Base-by-base conservation (phyloP, 1,140 invertebrate species). In the Pemphigus obesinymphae region DNA sequence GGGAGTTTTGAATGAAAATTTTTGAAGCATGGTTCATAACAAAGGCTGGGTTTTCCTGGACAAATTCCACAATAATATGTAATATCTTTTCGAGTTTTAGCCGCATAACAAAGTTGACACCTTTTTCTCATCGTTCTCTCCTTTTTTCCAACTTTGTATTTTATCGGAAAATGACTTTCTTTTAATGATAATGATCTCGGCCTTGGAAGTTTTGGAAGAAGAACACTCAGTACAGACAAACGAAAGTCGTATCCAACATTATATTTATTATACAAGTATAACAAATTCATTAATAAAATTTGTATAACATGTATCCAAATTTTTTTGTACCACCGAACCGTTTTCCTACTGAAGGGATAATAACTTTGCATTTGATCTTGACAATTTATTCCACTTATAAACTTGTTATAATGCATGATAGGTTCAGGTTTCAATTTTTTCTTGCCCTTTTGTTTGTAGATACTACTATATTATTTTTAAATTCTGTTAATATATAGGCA, bases 391-490 rank as follows among this genome's bases (percentile, higher is more conserved):
- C 53, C 50, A 37, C 75, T 37, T 50, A 78, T 78, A n/a, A 50
- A 78, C 4, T 31, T 3, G 26, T 58, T 78, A 55, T 78, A 78
- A 37, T 78, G 15, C 2, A 20, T 7, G 26, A 80, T 55, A 50
- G 50, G 26, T 13, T 58, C 50, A 31, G 50, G 75, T 80, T 68
- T 68, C 0, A 40, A 23, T 11, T 68, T 17, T 40, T 68, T 20
- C 10, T 68, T n/a, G 7, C 66, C 66, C 7, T 40, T 68, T 10
- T 0, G 20, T 68, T 68, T 68, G 5, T 68, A 40, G 85, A 84
- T 40, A 86, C 6, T 8, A 81, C 8, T 11, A 58, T 8, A 23
- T 53, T 48, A 40, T 53, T 50, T 53, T 55, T 58, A 31, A 40
- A 48, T 31, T 61, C 53, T 0, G 37, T 81, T 10, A 55, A 81